Evolutionary conservation across 2,113 vertebrate species (phyloP).

Genomic region (Scytalopus superciliaris): DNA sequence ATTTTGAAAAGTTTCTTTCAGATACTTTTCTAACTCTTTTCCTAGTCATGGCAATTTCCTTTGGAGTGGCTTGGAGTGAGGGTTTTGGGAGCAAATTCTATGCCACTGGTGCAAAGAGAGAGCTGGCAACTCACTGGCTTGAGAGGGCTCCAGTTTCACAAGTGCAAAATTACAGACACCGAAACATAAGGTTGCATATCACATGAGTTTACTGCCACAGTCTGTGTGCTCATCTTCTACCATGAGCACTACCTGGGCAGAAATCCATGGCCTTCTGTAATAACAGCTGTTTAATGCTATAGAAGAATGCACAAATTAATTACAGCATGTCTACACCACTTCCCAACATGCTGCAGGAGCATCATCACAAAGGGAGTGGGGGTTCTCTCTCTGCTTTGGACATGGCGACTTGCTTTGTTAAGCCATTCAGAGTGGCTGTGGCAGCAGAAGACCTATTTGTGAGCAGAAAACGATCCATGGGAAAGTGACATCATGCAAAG

Average conservation of each 20-base stretch:
- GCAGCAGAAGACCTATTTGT: neutral
- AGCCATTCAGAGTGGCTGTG: neutral
- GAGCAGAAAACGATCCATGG: neutral
- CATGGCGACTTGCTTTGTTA: fast-evolving
- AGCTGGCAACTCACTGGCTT: neutral
- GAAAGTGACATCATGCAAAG: neutral
- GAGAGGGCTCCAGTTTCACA: conserved; percentile 11
- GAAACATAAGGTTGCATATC: neutral
- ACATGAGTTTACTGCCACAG: neutral
- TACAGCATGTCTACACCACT: neutral
- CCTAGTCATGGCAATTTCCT: neutral
- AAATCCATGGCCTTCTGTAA: conserved; percentile 55
- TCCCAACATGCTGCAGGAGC: neutral
- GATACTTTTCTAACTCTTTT: neutral
- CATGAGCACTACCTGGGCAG: conserved; percentile 52
- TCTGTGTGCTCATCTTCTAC: neutral
- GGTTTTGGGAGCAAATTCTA: neutral
- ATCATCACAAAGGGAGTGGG: fast-evolving
- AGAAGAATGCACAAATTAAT: conserved; percentile 50
- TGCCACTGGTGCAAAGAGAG: neutral
- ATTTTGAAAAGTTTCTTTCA: neutral
- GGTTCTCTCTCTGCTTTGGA: neutral
- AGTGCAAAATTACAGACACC: neutral
- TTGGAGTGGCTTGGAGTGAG: neutral
- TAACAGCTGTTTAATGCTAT: conserved; percentile 50